phyloP scores from a whole-genome alignment of 2,113 vertebrate genomes.

The Hypomesus transpacificus region DNA sequence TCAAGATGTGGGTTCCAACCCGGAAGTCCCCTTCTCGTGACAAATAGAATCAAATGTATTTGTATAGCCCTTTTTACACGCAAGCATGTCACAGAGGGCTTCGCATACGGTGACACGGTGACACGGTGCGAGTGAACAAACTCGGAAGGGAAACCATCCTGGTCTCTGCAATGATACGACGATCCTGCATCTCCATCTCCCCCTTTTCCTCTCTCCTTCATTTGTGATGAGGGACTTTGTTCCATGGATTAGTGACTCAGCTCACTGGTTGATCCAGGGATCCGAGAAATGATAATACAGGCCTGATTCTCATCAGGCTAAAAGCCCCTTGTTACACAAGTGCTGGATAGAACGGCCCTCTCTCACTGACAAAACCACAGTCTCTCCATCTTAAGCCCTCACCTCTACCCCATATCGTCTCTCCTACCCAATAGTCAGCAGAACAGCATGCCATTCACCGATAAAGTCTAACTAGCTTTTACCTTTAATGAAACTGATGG shows the following conservation, averaged over 20 bases:
- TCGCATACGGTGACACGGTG: too few species aligned
- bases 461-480: too few species aligned
- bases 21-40: too few species aligned
- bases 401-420: neutral
- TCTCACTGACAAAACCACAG: conserved; percentile 20
- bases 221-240: conserved; percentile 25
- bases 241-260: conserved; percentile 33
- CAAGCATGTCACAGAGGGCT: too few species aligned
- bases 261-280: conserved; percentile 10
- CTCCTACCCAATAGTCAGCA: too few species aligned
- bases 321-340: conserved; percentile 46
- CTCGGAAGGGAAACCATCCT: neutral
- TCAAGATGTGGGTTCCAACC: too few species aligned
- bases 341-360: conserved; percentile 4
- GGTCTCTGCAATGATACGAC: neutral
- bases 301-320: conserved; percentile 51
- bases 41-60: too few species aligned
- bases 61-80: too few species aligned
- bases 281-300: conserved; percentile 32
- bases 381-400: neutral
- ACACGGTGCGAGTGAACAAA: neutral
- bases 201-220: conserved; percentile 9
- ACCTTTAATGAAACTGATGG: too few species aligned
- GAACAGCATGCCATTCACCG: too few species aligned
- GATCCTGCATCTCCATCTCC: neutral